phyloP scores from a whole-genome alignment of 1,140 invertebrate species.

The Drosophila dunni region DNA sequence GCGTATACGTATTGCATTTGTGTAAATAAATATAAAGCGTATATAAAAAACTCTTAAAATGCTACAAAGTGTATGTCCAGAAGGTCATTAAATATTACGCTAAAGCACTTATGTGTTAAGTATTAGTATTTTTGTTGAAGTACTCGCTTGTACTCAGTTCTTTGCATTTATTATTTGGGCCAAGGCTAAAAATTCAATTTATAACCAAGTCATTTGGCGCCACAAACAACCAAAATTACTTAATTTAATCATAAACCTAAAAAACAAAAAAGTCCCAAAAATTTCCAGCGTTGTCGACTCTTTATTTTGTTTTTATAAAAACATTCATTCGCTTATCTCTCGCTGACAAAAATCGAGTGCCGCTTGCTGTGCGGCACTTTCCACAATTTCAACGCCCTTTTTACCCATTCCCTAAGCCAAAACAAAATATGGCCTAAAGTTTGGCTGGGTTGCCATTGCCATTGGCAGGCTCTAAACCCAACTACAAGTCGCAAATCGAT shows the following conservation, averaged over 20 bases:
- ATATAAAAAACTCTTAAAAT: slow-evolving; percentile 25
- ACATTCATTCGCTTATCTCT: slow-evolving; percentile 74
- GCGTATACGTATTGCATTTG: slow-evolving; percentile 58
- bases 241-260: slow-evolving; percentile 76
- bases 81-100: slow-evolving; percentile 54
- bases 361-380: slow-evolving; percentile 57
- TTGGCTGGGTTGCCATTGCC: slow-evolving; percentile 41
- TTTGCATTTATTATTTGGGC: slow-evolving; percentile 27
- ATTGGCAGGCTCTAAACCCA: slow-evolving; percentile 34
- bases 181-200: slow-evolving; percentile 16
- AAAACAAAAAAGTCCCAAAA: slow-evolving; percentile 39
- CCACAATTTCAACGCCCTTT: slow-evolving; percentile 67
- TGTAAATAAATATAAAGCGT: slow-evolving; percentile 20
- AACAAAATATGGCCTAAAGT: slow-evolving; percentile 67
- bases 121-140: slow-evolving; percentile 33
- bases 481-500: slow-evolving; percentile 65
- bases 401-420: slow-evolving; percentile 25
- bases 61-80: slow-evolving; percentile 16
- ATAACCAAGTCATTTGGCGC: slow-evolving; percentile 51
- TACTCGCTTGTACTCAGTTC: slow-evolving; percentile 9
- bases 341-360: slow-evolving; percentile 49
- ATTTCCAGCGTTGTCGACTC: slow-evolving; percentile 38
- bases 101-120: slow-evolving; percentile 53
- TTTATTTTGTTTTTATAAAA: slow-evolving; percentile 58
- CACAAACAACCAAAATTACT: slow-evolving; percentile 69